Evolutionary conservation across 2,113 vertebrate genomes (phyloP).

Genomic region (Actenoides lindsayi): DNA sequence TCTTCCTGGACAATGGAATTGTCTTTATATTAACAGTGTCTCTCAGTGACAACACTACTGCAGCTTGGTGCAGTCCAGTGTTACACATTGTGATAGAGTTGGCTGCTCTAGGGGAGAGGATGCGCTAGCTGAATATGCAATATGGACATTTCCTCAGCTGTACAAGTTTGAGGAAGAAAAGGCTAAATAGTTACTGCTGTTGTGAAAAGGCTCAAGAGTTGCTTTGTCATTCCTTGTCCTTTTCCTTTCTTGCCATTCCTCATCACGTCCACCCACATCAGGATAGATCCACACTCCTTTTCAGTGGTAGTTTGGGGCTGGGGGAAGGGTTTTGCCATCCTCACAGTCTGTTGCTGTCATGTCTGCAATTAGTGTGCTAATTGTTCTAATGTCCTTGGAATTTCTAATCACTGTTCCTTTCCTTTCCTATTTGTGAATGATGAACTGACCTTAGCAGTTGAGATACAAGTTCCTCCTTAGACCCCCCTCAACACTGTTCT

Average conservation of each 20-base stretch:
- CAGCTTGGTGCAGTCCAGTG: background rate
- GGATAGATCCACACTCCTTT: background rate
- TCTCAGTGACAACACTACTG: background rate
- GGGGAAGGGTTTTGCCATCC: background rate
- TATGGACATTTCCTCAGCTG: background rate
- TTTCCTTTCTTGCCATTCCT: background rate
- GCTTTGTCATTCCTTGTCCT: background rate
- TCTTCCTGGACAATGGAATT: background rate
- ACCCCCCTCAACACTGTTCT: background rate
- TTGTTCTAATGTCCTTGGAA: background rate
- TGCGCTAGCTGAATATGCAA: background rate
- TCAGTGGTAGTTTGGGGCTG: background rate
- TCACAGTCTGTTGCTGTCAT: background rate
- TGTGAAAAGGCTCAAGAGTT: background rate
- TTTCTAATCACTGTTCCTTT: background rate
- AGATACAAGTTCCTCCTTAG: background rate
- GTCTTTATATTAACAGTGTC: background rate
- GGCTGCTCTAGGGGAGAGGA: background rate
- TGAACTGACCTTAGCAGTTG: background rate
- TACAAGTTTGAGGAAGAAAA: background rate
- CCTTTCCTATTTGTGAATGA: background rate
- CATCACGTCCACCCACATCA: rapidly evolving
- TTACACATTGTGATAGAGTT: background rate
- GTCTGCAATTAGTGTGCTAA: background rate
- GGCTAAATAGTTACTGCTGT: background rate